Evolutionary conservation across 2,113 vertebrate species (phyloP).

Genomic region (Cercocebus atys): DNA sequence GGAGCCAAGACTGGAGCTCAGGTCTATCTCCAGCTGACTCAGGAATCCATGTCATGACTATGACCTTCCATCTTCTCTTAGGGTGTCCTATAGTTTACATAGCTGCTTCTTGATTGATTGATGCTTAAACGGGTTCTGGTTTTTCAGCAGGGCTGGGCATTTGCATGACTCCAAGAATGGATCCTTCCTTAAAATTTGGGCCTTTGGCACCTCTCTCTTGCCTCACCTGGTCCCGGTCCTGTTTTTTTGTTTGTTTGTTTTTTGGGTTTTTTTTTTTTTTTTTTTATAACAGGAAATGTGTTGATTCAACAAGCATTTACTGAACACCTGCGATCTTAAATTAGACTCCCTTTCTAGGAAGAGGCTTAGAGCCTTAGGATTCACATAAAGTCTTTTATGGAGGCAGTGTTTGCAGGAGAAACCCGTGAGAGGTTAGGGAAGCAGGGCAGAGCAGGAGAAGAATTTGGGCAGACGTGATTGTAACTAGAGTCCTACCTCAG

Average conservation of each 20-base stretch:
- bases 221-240: no score
- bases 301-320: neutral
- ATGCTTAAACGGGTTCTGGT: neutral
- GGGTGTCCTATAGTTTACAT: neutral
- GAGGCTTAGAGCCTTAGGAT: neutral
- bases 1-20: neutral
- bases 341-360: neutral
- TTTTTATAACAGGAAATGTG: neutral
- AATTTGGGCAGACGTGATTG: neutral
- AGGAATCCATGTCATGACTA: neutral
- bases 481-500: no score
- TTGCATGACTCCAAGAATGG: neutral
- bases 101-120: neutral
- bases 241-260: neutral
- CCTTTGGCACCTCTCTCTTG: rapidly evolving
- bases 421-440: neutral
- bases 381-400: neutral
- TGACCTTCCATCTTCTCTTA: neutral
- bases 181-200: neutral
- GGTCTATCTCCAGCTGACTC: neutral
- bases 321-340: neutral
- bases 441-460: neutral
- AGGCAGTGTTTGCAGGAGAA: neutral
- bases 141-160: neutral
- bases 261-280: neutral